Conservation (phyloP, 2,113 vertebrate species). For the Galbula dea region DNA sequence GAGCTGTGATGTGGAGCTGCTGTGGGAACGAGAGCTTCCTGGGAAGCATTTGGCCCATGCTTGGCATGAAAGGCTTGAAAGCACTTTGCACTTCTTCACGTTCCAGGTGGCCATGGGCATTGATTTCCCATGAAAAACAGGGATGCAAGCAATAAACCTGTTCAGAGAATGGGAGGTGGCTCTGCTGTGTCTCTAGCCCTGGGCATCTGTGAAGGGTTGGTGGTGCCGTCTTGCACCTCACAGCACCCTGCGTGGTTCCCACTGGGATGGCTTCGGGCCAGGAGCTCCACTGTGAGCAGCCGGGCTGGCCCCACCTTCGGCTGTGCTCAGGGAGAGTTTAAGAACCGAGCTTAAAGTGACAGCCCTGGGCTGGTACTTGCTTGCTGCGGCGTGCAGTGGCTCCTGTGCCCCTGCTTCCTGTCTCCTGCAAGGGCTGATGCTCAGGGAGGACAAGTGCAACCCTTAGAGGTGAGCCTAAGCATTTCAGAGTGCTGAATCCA, state of each 20-base stretch:
- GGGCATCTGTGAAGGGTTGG: not conserved
- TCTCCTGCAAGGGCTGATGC: not conserved
- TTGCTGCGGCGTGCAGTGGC: not conserved
- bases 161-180: not conserved
- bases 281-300: not conserved
- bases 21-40: not conserved
- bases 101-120: accelerated
- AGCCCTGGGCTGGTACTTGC: not conserved
- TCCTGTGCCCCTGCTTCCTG: not conserved
- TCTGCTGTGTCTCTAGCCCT: not conserved
- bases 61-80: not conserved
- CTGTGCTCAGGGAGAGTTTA: not conserved
- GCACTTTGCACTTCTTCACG: not conserved
- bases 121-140: not conserved
- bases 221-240: accelerated
- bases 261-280: not conserved
- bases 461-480: accelerated
- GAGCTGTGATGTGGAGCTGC: accelerated
- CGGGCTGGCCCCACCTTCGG: not conserved
- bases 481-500: accelerated
- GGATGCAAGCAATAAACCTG: slow-evolving; percentile 9
- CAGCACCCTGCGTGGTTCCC: not conserved
- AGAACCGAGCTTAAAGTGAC: not conserved
- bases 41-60: accelerated
- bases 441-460: not conserved